Base-by-base conservation (phyloP, 1,140 invertebrate species). In the Drosophila nigromelanica region DNA sequence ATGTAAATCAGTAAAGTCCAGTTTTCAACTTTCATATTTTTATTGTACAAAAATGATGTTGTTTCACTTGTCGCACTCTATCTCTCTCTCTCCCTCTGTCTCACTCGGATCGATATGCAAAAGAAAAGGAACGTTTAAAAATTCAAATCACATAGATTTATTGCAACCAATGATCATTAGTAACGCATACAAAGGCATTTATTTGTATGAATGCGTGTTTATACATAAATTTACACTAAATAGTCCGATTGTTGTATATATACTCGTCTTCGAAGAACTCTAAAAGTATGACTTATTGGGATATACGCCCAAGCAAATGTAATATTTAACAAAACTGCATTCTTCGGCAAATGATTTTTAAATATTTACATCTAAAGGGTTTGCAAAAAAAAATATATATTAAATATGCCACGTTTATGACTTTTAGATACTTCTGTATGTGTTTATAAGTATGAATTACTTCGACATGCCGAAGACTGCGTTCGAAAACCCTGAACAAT, bases 141-240 rank as follows among this genome's bases (percentile, higher is more conserved):
- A 45, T 50, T 55, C 33, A 64, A 80, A 56, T 83, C 86, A 85
- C 62, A 82, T 61, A 52, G 54, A 60, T 73, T 82, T 85, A 85
- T 85, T 87, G 82, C 70, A 87, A 86, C 81, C 77, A 86, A 85
- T 85, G 66, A 80, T 86, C 51, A 63, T 86, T 58, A 40, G 58
- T 55, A 71, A 64, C 73, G 77, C 77, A 71, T 75, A 78, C 27
- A 78, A 54, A 45, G 42, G 40, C 8, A 30, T 47, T 51, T 30
- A 66, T 63, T 43, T 51, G 74, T 71, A 69, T 85, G 70, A 85
- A 85, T 75, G 71, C 82, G 63, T 73, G 64, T 71, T 82, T 56
- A 73, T 47, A 40, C 33, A 68, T 67, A 66, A 54, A 37, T 55
- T 40, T 52, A 72, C 33, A 67, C 61, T 66, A 51, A 56, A 51